Evolutionary conservation across 2,113 vertebrate species (phyloP), one percentile per base, ranked within the genome.

Genomic region (Eurystomus gularis): DNA sequence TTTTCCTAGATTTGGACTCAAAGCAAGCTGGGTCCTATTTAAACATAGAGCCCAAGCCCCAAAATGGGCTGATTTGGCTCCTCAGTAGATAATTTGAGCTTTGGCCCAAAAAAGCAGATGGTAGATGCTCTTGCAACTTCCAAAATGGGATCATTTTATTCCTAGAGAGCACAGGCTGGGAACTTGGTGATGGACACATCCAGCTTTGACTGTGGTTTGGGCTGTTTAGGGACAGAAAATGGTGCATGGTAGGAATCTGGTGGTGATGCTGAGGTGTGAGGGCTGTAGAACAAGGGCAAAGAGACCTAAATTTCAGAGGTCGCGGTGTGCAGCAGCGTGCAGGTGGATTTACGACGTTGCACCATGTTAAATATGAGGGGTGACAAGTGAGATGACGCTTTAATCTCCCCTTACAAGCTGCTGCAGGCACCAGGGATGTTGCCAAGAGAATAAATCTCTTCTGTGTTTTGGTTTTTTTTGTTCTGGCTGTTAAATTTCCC

Each of bases 221-320:
- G 13, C 26, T 54, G 29, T 6, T 80, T 70, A 5, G 17, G 29
- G 40, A 15, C 46, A 54, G 37, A 54, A 69, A 1, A 2, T 11
- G 19, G 31, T 61, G 9, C 6, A 6, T 0, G 0, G 9, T 23
- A 35, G 52, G 82, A 51, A 51, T 11, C 1, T 0, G 1, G 23
- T 2, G 3, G 24, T 0, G 1, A 48, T 9, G 68, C 16, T 37
- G 77, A 54, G 15, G 6, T 23, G 39, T 5, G 25, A 84, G 52
- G 12, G 51, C 69, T 24, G 3, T 54, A 42, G 73, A 58, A 57
- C n/a, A 18, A 9, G 23, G 29, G 16, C 16, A 29, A 40, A 58
- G 7, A 28, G 44, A 64, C 20, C 8, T 54, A 58, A 42, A 58
- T 13, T 58, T 4, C 8, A 65, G 78, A n/a, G 48, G 20, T 54